Base-by-base conservation (phyloP, 2,797 vertebrate genomes). In the Lagocephalus sceleratus region DNA sequence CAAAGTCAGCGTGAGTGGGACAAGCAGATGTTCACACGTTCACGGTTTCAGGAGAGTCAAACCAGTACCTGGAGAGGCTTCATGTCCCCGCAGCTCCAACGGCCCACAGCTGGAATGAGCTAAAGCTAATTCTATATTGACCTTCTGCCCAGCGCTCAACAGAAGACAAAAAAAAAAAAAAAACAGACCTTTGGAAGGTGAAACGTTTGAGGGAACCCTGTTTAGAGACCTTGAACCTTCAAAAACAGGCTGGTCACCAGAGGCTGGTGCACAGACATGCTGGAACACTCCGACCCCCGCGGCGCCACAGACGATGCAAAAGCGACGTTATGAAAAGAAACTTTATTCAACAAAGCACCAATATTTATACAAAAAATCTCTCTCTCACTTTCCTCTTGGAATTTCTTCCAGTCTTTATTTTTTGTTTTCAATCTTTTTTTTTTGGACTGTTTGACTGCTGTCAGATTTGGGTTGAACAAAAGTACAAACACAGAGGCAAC, bases 341-440 rank as follows among this genome's bases (percentile, higher is more conserved):
- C 42, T 88, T 89, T 87, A 89, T 87, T 88, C 51, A 78, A 78
- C 52, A 80, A 82, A 83, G 73, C 71, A 86, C 60, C 68, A 74
- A 73, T 59, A 74, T 82, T 73, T 75, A 63, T 75, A 78, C 71
- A 86, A 80, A 78, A 20, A 47, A 25, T 41, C 67, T 49, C 57
- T 76, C 45, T 75, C 71, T 79, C 56, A 48, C 79, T 78, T 64
- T 19, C 55, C 51, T 5, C 39, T 43, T 45, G 16, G 41, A 49
- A 38, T 22, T 44, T 29, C 3, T 59, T 63, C 40, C n/a, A 17
- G 2, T 56, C 49, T 2, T 40, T 5, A 22, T 47, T 22, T 66
- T 1, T 61, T 56, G 45, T 76, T 39, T 63, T 22, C 54, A 46
- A 1, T 23, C 35, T 41, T 29, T 8, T 29, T 29, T 29, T 29